These are phyloP conservation scores for mouse (Mus musculus) DNA, from an alignment of 2,113 vertebrate genomes.

Conservation along the genomic window DNA sequence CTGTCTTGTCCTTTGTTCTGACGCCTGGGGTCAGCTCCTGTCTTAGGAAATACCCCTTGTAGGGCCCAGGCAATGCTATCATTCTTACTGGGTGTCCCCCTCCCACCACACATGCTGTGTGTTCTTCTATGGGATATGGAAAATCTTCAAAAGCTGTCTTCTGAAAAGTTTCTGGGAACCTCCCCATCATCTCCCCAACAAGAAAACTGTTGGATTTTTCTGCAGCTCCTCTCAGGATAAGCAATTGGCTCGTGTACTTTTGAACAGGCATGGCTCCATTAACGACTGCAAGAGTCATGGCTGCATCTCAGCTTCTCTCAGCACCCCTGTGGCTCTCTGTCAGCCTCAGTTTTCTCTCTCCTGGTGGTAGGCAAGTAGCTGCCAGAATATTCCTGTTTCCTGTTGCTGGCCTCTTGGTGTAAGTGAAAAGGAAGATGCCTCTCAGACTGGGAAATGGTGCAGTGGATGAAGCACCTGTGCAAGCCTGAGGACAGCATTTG, in stretches of 20 bases:
- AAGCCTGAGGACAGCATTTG: not conserved
- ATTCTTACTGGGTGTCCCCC: no score
- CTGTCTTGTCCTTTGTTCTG: not conserved
- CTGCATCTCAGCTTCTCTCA: not conserved
- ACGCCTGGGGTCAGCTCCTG: not conserved
- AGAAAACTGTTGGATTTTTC: not conserved
- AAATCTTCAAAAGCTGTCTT: not conserved
- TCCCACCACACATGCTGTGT: not conserved
- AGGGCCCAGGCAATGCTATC: not conserved
- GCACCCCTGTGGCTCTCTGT: not conserved
- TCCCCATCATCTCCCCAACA: not conserved
- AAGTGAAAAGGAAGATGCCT: not conserved
- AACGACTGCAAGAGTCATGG: rapidly evolving
- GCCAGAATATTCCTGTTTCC: not conserved
- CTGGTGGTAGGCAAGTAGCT: not conserved
- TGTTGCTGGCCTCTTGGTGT: not conserved
- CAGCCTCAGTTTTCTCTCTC: not conserved
- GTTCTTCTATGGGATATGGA: not conserved
- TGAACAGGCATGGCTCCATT: not conserved
- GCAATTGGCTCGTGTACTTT: not conserved
- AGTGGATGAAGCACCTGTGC: not conserved
- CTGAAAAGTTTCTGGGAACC: not conserved
- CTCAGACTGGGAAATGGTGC: not conserved
- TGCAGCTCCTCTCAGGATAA: not conserved
- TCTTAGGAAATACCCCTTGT: not conserved